Base-by-base conservation (phyloP, 2,888 invertebrate genomes). In the Biston betularia region DNA sequence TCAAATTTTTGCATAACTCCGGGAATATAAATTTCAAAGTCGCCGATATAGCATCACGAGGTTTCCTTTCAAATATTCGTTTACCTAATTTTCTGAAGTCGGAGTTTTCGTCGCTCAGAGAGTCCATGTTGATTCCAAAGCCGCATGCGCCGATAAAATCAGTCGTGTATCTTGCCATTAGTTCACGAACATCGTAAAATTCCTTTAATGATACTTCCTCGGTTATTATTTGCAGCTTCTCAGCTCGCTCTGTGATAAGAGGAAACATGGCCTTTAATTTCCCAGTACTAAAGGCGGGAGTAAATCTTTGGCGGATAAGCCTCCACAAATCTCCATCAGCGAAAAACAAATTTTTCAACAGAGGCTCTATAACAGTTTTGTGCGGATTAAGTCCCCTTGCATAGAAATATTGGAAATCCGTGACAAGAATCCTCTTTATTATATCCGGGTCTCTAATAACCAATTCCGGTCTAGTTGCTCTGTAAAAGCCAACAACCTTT, bases 221-320 rank as follows among this genome's bases (percentile, higher is more conserved):
- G 5, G 88, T 83, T 45, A 89, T 79, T 1, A 81, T 12, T 79
- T 90, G 88, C 11, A 93, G 70, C 70, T 87, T 89, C 70, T 89
- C 87, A 6, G 91, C 89, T 72, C 89, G 79, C 0, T 89, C 87
- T 10, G 87, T 89, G 35, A 93, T 90, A 24, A 91, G 82, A 6
- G 87, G 88, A 66, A 93, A 93, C 92, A 92, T 92, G 7, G 86
- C 89, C 70, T 89, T 92, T 9, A 92, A 74, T 73, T 92, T 93
- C 1, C 85, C 89, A 0, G 89, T 86, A 66, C 90, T 91, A 60
- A 93, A 93, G 6, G 88, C 88, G 0, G 90, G 88, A 9, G 89
- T 90, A 63, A 93, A 89, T 64, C 90, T 80, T 56, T 91, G 89
- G 69, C 93, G 81, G 24, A 92, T 80, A 58, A 91, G 78, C 14